Evolutionary conservation across 1,140 invertebrate species (phyloP).

Genomic region (Mycetomoellerius zeteki): DNA sequence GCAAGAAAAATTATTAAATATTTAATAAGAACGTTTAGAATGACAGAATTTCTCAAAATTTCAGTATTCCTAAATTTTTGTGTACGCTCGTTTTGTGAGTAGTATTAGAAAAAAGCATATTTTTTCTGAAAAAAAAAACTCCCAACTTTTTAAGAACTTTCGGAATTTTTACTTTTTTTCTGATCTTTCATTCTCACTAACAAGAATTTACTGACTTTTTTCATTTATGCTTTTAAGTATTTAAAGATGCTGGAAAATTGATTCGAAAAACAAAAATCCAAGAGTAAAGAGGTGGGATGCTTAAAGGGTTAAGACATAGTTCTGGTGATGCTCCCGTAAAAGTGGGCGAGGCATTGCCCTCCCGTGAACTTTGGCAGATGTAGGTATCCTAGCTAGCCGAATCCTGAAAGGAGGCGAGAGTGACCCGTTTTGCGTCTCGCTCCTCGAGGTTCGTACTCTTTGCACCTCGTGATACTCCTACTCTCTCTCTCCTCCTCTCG

Average conservation of each 20-base stretch:
- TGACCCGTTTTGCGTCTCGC: constrained; percentile 82
- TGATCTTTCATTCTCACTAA: not conserved
- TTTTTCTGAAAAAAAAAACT: not conserved
- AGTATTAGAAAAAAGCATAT: not conserved
- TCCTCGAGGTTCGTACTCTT: constrained; percentile 69
- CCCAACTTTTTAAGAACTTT: not conserved
- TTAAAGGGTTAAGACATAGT: constrained; percentile 53
- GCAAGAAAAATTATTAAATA: not conserved
- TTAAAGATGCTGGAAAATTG: constrained; percentile 40
- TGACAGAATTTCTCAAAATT: not conserved
- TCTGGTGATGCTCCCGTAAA: constrained; percentile 72
- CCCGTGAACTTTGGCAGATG: constrained; percentile 82
- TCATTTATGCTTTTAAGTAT: not conserved
- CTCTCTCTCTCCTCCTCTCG: constrained; percentile 63
- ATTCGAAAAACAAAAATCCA: constrained; percentile 27
- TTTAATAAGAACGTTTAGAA: not conserved
- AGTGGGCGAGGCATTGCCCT: constrained; percentile 83
- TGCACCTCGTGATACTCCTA: constrained; percentile 53
- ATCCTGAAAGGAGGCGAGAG: constrained; percentile 79
- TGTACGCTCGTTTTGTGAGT: not conserved
- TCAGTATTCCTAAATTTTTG: not conserved
- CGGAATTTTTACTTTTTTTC: not conserved
- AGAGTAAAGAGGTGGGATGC: not conserved
- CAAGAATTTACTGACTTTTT: constrained; percentile 26
- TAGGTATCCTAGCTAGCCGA: constrained; percentile 77